phyloP scores from a whole-genome alignment of 2,113 vertebrate genomes.

The Neopipo cinnamomea region DNA sequence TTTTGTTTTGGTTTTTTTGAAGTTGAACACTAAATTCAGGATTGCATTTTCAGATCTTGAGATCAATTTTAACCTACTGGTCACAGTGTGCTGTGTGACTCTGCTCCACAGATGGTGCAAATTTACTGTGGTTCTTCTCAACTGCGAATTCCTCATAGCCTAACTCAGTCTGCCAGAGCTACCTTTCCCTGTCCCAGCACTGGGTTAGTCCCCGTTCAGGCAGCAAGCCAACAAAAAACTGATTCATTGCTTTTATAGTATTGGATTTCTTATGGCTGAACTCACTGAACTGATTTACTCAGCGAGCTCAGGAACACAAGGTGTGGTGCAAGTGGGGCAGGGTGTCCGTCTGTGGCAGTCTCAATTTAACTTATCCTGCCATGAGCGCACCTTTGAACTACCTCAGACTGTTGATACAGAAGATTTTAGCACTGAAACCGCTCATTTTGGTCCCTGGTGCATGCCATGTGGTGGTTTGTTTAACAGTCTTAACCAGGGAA shows the following conservation, averaged over 20 bases:
- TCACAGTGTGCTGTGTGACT: background rate
- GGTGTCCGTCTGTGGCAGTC: background rate
- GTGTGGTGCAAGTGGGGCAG: background rate
- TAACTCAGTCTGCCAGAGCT: background rate
- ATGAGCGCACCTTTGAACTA: background rate
- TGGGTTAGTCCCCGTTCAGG: background rate
- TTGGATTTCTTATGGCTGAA: background rate
- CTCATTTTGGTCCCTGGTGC: background rate
- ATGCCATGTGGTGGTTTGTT: background rate
- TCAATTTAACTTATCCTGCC: background rate
- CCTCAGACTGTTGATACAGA: background rate
- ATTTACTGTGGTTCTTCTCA: accelerated
- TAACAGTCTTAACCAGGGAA: background rate
- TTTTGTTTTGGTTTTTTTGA: background rate
- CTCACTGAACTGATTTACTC: background rate
- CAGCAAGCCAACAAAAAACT: background rate
- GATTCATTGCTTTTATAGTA: background rate
- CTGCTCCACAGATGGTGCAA: background rate
- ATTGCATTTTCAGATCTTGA: background rate
- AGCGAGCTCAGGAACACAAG: accelerated
- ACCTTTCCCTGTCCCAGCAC: background rate
- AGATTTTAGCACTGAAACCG: background rate
- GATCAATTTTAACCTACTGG: accelerated
- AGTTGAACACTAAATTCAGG: background rate
- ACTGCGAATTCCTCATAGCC: accelerated